Evolutionary conservation across 2,797 vertebrate genomes (phyloP).

Genomic region (Trichosurus vulpecula): DNA sequence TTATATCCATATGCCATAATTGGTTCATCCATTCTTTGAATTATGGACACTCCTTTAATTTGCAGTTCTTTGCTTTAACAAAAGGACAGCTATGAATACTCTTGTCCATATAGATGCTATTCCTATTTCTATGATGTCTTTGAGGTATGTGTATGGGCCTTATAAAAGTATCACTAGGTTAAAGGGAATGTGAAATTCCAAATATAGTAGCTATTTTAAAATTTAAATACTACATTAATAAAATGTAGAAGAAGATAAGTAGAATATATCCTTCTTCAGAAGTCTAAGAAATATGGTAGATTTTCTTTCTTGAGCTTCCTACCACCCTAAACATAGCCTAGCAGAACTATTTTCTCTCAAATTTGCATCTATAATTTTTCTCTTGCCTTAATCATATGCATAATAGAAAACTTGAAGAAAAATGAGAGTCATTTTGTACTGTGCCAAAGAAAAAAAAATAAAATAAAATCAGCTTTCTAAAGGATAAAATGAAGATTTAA

Average conservation of each 20-base stretch:
- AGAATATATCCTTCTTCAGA: conserved; percentile 11
- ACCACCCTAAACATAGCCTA: background rate
- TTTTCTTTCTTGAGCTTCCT: background rate
- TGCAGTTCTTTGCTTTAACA: background rate
- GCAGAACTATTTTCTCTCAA: conserved; percentile 35
- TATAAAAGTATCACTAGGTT: background rate
- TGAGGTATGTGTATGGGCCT: background rate
- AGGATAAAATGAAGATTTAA: conserved; percentile 25
- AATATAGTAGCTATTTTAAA: conserved; percentile 24
- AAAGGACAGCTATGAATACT: background rate
- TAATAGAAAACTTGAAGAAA: conserved; percentile 31
- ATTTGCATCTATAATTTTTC: conserved; percentile 18
- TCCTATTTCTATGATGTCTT: background rate
- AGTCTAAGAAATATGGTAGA: background rate
- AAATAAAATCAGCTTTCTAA: conserved; percentile 9
- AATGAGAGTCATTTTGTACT: conserved; percentile 14
- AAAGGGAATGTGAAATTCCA: background rate
- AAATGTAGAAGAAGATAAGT: conserved; percentile 14
- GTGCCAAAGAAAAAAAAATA: background rate
- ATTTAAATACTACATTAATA: conserved; percentile 15
- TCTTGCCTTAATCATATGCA: conserved; percentile 34
- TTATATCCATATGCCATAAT: background rate
- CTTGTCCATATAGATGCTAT: background rate
- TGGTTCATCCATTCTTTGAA: background rate
- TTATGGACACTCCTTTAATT: background rate